Evolutionary conservation across 1,140 invertebrate species (phyloP), one percentile per base, ranked within the genome.

Genomic region (Drosophila setifemur): DNA sequence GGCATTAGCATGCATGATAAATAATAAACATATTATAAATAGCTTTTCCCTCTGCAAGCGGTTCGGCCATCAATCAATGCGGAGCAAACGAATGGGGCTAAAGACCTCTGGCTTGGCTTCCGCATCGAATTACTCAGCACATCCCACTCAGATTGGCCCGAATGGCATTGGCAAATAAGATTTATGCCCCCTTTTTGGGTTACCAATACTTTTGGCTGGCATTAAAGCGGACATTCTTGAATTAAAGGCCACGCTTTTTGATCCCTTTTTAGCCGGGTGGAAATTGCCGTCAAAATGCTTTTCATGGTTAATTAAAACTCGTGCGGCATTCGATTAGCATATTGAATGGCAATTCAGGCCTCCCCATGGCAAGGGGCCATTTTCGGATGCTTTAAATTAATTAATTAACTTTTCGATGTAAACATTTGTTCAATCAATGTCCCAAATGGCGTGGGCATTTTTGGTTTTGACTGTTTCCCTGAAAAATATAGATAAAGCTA

Each of bases 1-100:
- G 66, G 60, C 68, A 77, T 73, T 77, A 54, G 57, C 54, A 42
- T 72, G 68, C 58, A 66, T 61, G 66, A 71, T 85, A 78, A 74
- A 83, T 85, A 83, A 74, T 83, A 83, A 85, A 68, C 79, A 85
- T 74, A 74, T 83, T 83, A 85, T 86, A 85, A 86, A 85, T 86
- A 79, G 81, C 74, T 57, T 67, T 75, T 72, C 26, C 40, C 58
- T 14, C 47, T 44, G 48, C 39, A 48, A 73, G 23, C 49, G 35
- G 33, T 39, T 40, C 39, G 57, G 50, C 54, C 78, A 77, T 85
- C 78, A 74, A 78, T 78, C 78, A 85, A 73, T 61, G 50, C 57
- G 58, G 49, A 64, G 42, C 53, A 50, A 69, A 48, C 66, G 63
- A 35, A 39, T 40, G 26, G 35, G 35, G 16, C 35, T 2, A 31